Conservation (phyloP, 2,888 invertebrate species). For the Aproaerema taeniolella region DNA sequence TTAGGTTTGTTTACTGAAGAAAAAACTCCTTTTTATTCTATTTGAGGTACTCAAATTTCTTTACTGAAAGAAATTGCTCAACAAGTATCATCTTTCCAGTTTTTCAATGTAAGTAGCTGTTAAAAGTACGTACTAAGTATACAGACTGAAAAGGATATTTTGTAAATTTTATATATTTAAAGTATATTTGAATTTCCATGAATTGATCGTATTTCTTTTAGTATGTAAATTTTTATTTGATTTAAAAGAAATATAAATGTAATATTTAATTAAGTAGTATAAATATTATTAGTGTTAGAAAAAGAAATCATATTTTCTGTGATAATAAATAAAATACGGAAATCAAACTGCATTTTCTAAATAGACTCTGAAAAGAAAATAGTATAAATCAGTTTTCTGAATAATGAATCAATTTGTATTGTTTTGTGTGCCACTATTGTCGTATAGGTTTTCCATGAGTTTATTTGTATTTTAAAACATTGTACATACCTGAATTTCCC, state of each 20-base stretch:
- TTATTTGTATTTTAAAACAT: neutral
- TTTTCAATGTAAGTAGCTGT: neutral
- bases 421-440: conserved; percentile 15
- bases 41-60: too few relatives aligned
- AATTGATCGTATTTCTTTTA: neutral
- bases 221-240: conserved; percentile 3
- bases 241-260: conserved; percentile 5
- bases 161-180: conserved; percentile 29
- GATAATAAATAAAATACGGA: conserved; percentile 44
- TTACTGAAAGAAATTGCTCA: conserved; percentile 9
- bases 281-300: conserved; percentile 23
- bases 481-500: neutral
- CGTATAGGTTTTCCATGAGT: neutral
- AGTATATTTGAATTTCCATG: conserved; percentile 2
- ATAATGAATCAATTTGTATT: conserved; percentile 1
- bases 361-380: too few relatives aligned
- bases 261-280: conserved; percentile 18
- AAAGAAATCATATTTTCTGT: conserved; percentile 45
- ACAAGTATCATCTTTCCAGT: conserved; percentile 1
- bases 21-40: too few relatives aligned
- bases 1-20: too few relatives aligned
- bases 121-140: conserved; percentile 18
- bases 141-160: conserved; percentile 38
- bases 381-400: too few relatives aligned
- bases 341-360: conserved; percentile 31